Evolutionary conservation across 2,113 vertebrate genomes (phyloP), one percentile per base, ranked within the genome.

Genomic region (Gavia stellata): DNA sequence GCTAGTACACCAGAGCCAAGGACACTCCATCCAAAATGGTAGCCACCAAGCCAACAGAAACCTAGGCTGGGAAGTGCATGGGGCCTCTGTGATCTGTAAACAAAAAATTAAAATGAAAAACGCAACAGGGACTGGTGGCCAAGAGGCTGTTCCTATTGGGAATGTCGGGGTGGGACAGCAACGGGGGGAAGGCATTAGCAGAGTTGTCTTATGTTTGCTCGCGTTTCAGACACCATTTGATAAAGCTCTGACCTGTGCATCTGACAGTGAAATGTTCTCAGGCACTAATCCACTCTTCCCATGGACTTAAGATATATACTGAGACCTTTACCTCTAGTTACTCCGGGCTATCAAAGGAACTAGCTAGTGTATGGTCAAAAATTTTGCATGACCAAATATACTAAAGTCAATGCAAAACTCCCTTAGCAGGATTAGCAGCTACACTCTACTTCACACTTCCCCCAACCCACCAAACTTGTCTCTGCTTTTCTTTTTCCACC

Each of bases 81-180:
- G 15, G 24, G 17, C 17, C 72, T 81, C 38, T 78, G 42, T 53
- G 59, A 53, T 71, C 9, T 44, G 23, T 78, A 66, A 84, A 36
- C 7, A 45, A 72, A 88, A 59, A 47, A 7, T 2, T 18, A 21
- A 61, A 73, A 88, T 34, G 25, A 63, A 71, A 75, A 68, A 34
- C 13, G 8, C 44, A 42, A 6, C 19, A 36, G 26, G 12, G 29
- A 45, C 10, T 1, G 0, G 1, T 52, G 42, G 24, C 45, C 38
- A 73, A 73, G 38, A 86, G 21, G 13, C 29, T 66, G 36, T 56
- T 92, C 25, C 25, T 66, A 0, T 44, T 74, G 33, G 34, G 56
- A 73, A 18, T 52, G 11, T 55, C 14, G 2, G 4, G 33, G 4
- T 28, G 74, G 40, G 47, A 62, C 25, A 82, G 33, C 24, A 47